Conservation (phyloP, 2,113 vertebrate species). For the Monarcha castaneiventris region DNA sequence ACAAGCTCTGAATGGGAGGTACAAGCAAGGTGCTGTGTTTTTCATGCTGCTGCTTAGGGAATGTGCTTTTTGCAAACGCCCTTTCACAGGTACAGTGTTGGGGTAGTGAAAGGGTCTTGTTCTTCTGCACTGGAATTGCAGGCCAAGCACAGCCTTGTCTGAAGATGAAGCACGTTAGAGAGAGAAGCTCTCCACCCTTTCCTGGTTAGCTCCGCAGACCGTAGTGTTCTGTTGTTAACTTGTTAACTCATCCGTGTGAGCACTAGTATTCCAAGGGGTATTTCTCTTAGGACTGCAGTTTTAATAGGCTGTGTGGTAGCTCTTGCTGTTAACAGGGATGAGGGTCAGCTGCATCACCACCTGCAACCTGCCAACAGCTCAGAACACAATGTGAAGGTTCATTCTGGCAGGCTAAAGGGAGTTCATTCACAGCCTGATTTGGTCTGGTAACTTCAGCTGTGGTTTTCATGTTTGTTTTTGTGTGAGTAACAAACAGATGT, state of each 20-base stretch:
- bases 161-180: neutral
- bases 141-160: neutral
- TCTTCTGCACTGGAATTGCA: neutral
- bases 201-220: neutral
- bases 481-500: neutral
- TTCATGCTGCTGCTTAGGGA: neutral
- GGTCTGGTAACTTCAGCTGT: neutral
- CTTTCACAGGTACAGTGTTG: neutral
- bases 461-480: neutral
- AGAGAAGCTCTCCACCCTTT: neutral
- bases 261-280: neutral
- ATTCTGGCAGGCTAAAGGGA: neutral
- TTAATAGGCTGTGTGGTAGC: neutral
- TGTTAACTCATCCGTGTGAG: neutral
- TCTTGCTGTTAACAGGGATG: neutral
- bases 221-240: neutral
- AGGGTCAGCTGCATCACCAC: neutral
- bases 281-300: neutral
- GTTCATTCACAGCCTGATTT: neutral
- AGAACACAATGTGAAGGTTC: neutral
- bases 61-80: neutral
- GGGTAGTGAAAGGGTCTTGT: neutral
- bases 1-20: neutral
- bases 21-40: neutral
- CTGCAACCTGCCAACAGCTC: neutral